Evolutionary conservation across 2,888 invertebrate species (phyloP).

Genomic region (Frankliniella fusca): DNA sequence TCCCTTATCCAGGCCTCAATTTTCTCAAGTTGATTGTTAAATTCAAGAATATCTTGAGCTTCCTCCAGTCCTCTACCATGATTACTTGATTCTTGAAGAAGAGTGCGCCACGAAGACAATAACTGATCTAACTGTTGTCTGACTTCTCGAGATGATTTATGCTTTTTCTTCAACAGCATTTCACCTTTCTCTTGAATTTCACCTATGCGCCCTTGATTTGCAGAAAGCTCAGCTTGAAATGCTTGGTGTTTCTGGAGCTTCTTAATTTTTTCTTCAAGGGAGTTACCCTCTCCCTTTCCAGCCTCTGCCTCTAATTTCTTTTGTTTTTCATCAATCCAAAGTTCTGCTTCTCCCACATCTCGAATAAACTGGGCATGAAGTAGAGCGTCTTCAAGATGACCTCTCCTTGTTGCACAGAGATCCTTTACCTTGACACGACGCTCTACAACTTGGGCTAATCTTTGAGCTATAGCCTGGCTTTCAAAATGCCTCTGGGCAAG

Average conservation of each 20-base stretch:
- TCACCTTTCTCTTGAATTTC: slow-evolving; percentile 67
- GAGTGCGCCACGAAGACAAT: slow-evolving; percentile 67
- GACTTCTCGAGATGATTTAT: slow-evolving; percentile 66
- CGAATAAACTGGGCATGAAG: slow-evolving; percentile 86
- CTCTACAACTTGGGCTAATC: slow-evolving; percentile 68
- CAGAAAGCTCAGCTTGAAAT: slow-evolving; percentile 85
- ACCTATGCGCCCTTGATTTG: slow-evolving; percentile 78
- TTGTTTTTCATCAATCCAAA: slow-evolving; percentile 88
- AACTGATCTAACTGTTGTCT: slow-evolving; percentile 65
- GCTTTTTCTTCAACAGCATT: slow-evolving; percentile 63
- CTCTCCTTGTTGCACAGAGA: slow-evolving; percentile 62
- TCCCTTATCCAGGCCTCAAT: slow-evolving; percentile 97
- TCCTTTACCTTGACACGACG: slow-evolving; percentile 64
- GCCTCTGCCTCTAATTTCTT: slow-evolving; percentile 80
- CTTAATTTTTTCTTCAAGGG: slow-evolving; percentile 90
- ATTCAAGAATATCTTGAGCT: slow-evolving; percentile 94
- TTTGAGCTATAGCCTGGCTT: slow-evolving; percentile 69
- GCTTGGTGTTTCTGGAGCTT: slow-evolving; percentile 92
- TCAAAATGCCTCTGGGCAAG: slow-evolving; percentile 89
- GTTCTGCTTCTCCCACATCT: slow-evolving; percentile 84
- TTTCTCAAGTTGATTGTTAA: slow-evolving; percentile 93
- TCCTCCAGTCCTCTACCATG: slow-evolving; percentile 85
- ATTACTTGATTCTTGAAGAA: slow-evolving; percentile 66
- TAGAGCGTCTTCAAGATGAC: slow-evolving; percentile 69
- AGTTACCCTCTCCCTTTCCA: slow-evolving; percentile 66